Conservation (phyloP, 2,888 invertebrate genomes). For the Philaethria dido region DNA sequence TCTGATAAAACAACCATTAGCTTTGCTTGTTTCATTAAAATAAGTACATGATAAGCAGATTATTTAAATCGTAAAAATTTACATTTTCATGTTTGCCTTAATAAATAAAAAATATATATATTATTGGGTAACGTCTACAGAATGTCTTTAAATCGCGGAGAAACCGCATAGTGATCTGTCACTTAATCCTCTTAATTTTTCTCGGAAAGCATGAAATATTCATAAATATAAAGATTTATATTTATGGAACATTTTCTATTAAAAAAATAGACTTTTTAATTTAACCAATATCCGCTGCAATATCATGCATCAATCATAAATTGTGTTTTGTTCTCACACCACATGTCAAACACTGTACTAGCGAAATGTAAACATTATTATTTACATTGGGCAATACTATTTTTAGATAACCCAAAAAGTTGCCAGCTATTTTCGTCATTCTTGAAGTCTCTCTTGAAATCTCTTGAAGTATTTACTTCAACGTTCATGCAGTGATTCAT, state of each 20-base stretch:
- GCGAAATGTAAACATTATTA: constrained; percentile 53
- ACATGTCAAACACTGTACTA: constrained; percentile 51
- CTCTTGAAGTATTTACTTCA: constrained; percentile 44
- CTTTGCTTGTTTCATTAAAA: constrained; percentile 2
- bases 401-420: constrained; percentile 49
- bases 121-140: too few relatives aligned
- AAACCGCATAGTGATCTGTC: too few relatives aligned
- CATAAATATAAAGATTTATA: too few relatives aligned
- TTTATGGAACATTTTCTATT: neutral
- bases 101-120: too few relatives aligned
- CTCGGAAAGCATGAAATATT: too few relatives aligned
- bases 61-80: too few relatives aligned
- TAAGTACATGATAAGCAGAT: neutral
- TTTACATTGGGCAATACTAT: constrained; percentile 51
- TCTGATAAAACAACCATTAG: constrained; percentile 12
- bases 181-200: too few relatives aligned
- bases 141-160: too few relatives aligned
- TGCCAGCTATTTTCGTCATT: constrained; percentile 42
- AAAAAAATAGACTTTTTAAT: neutral
- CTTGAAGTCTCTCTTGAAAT: constrained; percentile 44
- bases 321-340: constrained; percentile 46
- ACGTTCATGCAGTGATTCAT: constrained; percentile 27
- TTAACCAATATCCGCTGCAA: constrained; percentile 8
- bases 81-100: too few relatives aligned
- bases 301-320: constrained; percentile 45